Evolutionary conservation across 2,888 invertebrate genomes (phyloP), one percentile per base, ranked within the genome.

Genomic region (Trissolcus brochymenae): DNA sequence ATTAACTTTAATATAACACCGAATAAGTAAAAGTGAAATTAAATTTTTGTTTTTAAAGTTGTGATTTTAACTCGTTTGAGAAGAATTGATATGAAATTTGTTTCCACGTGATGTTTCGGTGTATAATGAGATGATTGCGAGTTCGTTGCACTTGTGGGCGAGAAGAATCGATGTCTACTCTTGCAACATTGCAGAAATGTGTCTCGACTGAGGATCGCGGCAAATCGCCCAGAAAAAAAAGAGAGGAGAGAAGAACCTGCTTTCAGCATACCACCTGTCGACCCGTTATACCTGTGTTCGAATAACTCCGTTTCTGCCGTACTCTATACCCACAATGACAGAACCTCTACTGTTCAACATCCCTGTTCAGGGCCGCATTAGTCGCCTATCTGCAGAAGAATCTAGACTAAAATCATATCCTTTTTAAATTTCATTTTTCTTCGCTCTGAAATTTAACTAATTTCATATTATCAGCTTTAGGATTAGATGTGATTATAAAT

Each of bases 251-350:
- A 82, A 82, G 82, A 87, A 86, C 86, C 85, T 86, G 87, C 85
- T 85, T 81, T 79, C 81, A 79, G 81, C 82, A 79, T 80, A 84
- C 84, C 86, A 86, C 87, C 87, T 87, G 87, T 86, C 86, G 86
- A 78, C 81, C 85, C 87, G 87, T 87, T 87, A 87, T 81, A 79
- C 78, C 79, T 71, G 53, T 68, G 70, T 79, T 81, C 80, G 79
- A 82, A 84, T 82, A 80, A 81, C 82, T 82, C 54, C 72, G 79
- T 78, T 81, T 82, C 81, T 81, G 53, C 56, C 65, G 65, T 53
- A 46, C 16, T 53, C 61, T 79, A 61, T 70, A 65, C 75, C 67
- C 79, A 70, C 66, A 60, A 76, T 61, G 73, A 72, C 76, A 67
- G 54, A 51, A 17, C 17, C 16, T 43, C 57, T 62, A 67, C 66